Conservation (phyloP, 1,140 invertebrate genomes). For the Sinonovacula constricta region DNA sequence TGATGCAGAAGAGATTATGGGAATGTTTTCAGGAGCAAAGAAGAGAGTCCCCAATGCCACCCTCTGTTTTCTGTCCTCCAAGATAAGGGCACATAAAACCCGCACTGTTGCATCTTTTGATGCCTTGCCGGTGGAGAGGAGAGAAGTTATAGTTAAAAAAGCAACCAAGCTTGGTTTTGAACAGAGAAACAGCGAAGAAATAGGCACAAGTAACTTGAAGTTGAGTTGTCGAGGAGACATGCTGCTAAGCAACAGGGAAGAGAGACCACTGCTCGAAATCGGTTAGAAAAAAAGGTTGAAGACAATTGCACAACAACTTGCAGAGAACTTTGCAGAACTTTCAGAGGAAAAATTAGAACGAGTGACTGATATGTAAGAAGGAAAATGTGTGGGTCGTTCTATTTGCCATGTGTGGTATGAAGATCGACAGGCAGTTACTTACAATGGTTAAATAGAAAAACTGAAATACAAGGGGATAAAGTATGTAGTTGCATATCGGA, state of each 20-base stretch:
- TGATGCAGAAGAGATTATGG: too few relatives aligned
- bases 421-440: constrained; percentile 1
- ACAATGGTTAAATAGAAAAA: constrained; percentile 32
- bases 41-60: neutral
- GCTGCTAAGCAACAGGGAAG: too few relatives aligned
- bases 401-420: too few relatives aligned
- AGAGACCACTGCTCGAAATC: neutral
- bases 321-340: neutral
- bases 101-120: neutral
- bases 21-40: neutral
- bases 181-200: neutral
- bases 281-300: constrained; percentile 4
- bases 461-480: constrained; percentile 19
- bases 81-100: neutral
- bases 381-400: neutral
- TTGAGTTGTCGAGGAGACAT: neutral
- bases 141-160: too few relatives aligned
- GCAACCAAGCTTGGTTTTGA: too few relatives aligned
- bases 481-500: too few relatives aligned
- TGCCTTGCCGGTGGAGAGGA: neutral
- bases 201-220: neutral
- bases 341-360: too few relatives aligned
- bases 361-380: neutral
- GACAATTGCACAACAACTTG: neutral
- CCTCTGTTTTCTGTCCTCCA: neutral